Base-by-base conservation (phyloP, 2,113 vertebrate species). In the Eurystomus gularis region DNA sequence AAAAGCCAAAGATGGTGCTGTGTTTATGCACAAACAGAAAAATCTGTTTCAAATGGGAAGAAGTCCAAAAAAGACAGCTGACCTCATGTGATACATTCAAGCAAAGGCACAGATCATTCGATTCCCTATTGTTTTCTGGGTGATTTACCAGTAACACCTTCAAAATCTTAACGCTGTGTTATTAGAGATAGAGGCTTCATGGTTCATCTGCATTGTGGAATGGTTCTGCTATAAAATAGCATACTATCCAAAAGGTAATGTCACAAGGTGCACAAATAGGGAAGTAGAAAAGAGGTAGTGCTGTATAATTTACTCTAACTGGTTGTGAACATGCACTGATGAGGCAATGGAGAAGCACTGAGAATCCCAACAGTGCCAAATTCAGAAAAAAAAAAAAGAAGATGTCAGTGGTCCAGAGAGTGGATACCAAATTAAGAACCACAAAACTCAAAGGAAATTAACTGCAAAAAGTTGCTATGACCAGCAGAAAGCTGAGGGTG, bases 1-100 rank as follows among this genome's bases (percentile, higher is more conserved):
- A 9, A 70, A 78, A 86, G 25, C 9, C 40, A 40, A 75, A 84
- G 29, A 61, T 1, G 0, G 5, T 52, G 54, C 11, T 3, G 0
- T 35, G 21, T 31, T 89, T 73, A 84, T 24, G 33, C 28, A 85
- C 31, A 91, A 93, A 69, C 6, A 82, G 40, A 71, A 85, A 51
- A 46, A 12, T 46, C 25, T 76, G 10, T 51, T 70, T 77, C 55
- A 52, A 58, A 35, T 16, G 29, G 44, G 54, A 82, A 94, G 37
- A 33, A n/a, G 9, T 24, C 26, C 13, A 73, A 55, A 86, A 68
- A 69, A n/a, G 33, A 28, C 28, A 80, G 28, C 16, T 88, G 46
- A 88, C 19, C 20, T 94, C 44, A n/a, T 6, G 16, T 35, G 58
- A 90, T 9, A 73, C 8, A 62, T 25, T 57, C 40, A 93, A 79